phyloP scores from a whole-genome alignment of 2,113 vertebrate genomes.

The Axis porcinus region DNA sequence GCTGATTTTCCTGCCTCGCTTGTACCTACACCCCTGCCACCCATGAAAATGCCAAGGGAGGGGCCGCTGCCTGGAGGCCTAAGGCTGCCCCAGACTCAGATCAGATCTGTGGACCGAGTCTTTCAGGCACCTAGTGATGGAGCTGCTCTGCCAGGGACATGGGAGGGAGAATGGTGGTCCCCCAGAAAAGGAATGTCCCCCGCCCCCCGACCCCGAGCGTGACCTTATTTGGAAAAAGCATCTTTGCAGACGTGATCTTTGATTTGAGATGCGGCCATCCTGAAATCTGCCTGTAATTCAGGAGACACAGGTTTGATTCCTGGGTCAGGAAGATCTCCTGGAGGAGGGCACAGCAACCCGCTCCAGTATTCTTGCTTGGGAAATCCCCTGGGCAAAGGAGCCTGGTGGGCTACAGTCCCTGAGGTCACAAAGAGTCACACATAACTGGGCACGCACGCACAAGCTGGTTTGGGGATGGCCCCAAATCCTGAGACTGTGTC shows the following conservation, averaged over 20 bases:
- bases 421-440: background rate
- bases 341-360: background rate
- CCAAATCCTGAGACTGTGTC: background rate
- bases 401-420: background rate
- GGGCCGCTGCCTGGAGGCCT: background rate
- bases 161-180: background rate
- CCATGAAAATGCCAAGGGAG: background rate
- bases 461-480: background rate
- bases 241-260: background rate
- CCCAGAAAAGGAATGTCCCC: background rate
- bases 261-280: background rate
- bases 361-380: background rate
- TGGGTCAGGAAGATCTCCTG: background rate
- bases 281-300: background rate
- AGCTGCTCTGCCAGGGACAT: background rate
- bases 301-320: background rate
- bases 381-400: background rate
- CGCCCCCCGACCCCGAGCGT: fast-evolving
- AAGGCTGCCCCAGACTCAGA: background rate
- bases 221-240: background rate
- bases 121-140: background rate
- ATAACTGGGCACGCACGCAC: background rate
- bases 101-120: background rate
- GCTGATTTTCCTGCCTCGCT: fast-evolving
- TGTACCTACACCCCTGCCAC: background rate